A percentile compares a stretch with the other conserved stretches of the same genome.
These are phyloP conservation scores for Rhadina sibilatrix DNA, from an alignment of 2,113 vertebrate species.

Conservation along the genomic window DNA sequence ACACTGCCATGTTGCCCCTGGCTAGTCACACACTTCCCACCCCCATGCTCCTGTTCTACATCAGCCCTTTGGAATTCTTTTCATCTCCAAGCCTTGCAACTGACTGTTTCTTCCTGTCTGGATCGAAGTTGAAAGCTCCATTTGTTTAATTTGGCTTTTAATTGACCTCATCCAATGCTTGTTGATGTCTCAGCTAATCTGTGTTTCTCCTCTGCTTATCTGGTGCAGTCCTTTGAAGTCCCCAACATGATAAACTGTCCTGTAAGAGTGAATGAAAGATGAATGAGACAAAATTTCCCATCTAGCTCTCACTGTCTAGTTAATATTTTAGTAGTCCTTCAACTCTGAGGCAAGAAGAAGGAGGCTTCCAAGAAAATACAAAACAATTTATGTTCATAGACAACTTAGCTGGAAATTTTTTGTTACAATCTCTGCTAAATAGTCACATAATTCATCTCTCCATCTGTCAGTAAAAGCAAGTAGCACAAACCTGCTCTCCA, in stretches of 20 bases:
- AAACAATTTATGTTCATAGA: neutral
- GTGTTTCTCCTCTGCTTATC: constrained; percentile 47
- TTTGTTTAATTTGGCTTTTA: constrained; percentile 68
- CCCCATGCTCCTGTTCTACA: neutral
- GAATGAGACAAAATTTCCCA: neutral
- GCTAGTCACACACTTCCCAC: neutral
- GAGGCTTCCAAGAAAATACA: neutral
- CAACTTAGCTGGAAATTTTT: neutral
- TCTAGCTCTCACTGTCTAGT: neutral
- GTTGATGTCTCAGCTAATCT: constrained; percentile 34
- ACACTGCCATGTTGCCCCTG: neutral
- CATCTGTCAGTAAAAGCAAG: neutral
- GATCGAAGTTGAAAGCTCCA: constrained; percentile 15
- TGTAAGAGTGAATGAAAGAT: constrained; percentile 3
- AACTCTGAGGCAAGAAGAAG: neutral
- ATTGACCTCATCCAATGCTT: neutral
- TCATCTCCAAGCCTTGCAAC: constrained; percentile 37
- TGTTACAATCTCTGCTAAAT: neutral
- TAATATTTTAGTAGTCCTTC: neutral
- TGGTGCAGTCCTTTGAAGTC: constrained; percentile 51
- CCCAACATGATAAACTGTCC: neutral
- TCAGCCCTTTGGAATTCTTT: constrained; percentile 63
- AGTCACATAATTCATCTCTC: neutral
- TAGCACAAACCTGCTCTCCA: neutral
- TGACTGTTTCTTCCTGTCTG: constrained; percentile 40